Conservation (phyloP, 2,113 vertebrate genomes). For the Mungos mungo region DNA sequence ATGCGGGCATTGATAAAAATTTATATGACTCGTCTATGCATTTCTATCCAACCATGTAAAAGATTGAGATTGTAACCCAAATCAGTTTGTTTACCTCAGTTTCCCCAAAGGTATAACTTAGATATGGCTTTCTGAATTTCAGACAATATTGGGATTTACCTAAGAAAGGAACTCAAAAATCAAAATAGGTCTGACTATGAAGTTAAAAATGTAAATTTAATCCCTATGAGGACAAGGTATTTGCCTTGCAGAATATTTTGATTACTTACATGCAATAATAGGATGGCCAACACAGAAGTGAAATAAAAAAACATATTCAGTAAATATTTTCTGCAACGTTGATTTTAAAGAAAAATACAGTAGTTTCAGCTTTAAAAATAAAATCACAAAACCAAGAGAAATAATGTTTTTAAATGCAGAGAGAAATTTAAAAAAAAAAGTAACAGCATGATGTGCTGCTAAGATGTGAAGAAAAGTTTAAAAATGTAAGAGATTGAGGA, state of each 20-base stretch:
- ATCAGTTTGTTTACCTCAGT: neutral
- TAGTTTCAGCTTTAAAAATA: neutral
- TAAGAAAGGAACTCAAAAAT: neutral
- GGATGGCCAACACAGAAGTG: neutral
- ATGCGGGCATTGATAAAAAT: neutral
- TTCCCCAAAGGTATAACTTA: neutral
- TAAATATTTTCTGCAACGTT: neutral
- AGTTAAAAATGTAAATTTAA: neutral
- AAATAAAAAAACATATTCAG: neutral
- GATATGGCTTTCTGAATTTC: neutral
- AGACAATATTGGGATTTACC: neutral
- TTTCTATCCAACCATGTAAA: neutral
- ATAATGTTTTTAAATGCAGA: neutral
- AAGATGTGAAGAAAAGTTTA: neutral
- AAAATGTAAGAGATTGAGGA: slow-evolving; percentile 14
- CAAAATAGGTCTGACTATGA: neutral
- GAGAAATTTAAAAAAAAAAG: fast-evolving
- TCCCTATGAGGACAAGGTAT: neutral
- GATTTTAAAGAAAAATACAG: neutral
- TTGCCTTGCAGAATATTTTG: neutral
- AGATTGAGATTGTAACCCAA: neutral
- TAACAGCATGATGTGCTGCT: neutral
- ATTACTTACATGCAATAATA: neutral
- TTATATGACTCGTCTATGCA: neutral
- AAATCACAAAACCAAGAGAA: neutral